Base-by-base conservation (phyloP, 2,888 invertebrate genomes). In the Actias luna region DNA sequence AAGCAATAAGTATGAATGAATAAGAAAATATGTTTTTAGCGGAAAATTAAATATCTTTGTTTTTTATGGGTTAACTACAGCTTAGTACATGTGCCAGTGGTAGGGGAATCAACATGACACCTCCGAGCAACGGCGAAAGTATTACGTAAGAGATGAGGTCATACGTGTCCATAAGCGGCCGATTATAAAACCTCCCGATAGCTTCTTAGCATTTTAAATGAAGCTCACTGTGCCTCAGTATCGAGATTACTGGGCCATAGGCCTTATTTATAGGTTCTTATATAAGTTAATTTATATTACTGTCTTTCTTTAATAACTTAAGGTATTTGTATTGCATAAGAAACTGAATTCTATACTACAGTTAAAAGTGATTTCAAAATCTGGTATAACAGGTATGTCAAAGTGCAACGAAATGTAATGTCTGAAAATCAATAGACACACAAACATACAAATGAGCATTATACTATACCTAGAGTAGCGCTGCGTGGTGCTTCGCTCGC, bases 121-220 rank as follows among this genome's bases (percentile, higher is more conserved):
- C 55, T 29, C 61, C 27, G 42, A 60, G 65, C 65, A 61, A 65
- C 61, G 58, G 68, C 66, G 70, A 72, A 73, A 71, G 73, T 73
- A 63, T 73, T 73, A 62, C 69, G 59, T 59, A 72, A 73, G 55
- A 60, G 64, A 68, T 70, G 71, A 70, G 64, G 61, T 68, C 69
- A 70, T 68, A 68, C 46, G 46, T 66, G 67, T 59, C 70, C 73
- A 69, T 69, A 68, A 22, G 52, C 29, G 65, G 67, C 31, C 60
- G 64, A 60, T 71, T 69, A 71, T 68, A 67, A 69, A 69, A 67
- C 67, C 59, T 62, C 10, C 18, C 55, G 55, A 64, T 64, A 58
- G 58, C 66, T 64, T 59, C 46, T 59, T 65, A 63, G 61, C 64
- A 58, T 63, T 62, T 64, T 60, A 61, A 64, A 63, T 52, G 42